Percentiles rank a stretch among this genome's conserved stretches.
Conservation (phyloP, 2,888 invertebrate species). For the Cepaea hortensis region DNA sequence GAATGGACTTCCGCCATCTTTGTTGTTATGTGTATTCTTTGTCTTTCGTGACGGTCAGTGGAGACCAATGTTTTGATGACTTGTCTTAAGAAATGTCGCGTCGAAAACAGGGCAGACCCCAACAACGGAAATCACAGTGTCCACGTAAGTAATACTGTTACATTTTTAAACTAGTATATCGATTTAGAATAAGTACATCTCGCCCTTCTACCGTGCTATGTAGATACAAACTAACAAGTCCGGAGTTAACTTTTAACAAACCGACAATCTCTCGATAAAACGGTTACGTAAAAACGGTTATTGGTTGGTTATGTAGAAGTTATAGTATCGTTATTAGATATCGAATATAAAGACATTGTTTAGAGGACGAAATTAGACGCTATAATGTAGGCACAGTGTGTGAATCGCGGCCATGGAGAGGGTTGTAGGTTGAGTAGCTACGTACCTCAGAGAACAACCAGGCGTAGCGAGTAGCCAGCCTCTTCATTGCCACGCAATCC, state of each 20-base stretch:
- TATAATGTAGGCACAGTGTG: too few relatives aligned
- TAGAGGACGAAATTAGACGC: too few relatives aligned
- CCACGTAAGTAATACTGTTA: slow-evolving; percentile 70
- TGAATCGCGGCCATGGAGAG: not conserved
- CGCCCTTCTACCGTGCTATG: too few relatives aligned
- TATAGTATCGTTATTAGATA: too few relatives aligned
- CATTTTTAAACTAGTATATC: not conserved
- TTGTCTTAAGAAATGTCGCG: slow-evolving; percentile 61
- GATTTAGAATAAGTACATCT: too few relatives aligned
- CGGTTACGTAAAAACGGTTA: too few relatives aligned
- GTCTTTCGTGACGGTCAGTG: slow-evolving; percentile 60
- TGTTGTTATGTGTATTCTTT: slow-evolving; percentile 66
- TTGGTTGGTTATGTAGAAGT: too few relatives aligned
- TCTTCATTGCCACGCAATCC: not conserved
- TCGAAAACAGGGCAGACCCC: slow-evolving; percentile 77
- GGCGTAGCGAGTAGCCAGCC: slow-evolving; percentile 25
- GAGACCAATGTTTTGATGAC: slow-evolving; percentile 56
- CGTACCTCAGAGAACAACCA: not conserved
- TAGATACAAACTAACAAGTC: too few relatives aligned
- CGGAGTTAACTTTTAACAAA: too few relatives aligned
- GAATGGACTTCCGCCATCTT: slow-evolving; percentile 61
- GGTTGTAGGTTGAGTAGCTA: not conserved
- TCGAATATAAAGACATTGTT: too few relatives aligned
- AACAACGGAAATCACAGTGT: slow-evolving; percentile 75
- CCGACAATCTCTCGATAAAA: too few relatives aligned